phyloP scores from a whole-genome alignment of 2,113 vertebrate species.

The Phocoena sinus region DNA sequence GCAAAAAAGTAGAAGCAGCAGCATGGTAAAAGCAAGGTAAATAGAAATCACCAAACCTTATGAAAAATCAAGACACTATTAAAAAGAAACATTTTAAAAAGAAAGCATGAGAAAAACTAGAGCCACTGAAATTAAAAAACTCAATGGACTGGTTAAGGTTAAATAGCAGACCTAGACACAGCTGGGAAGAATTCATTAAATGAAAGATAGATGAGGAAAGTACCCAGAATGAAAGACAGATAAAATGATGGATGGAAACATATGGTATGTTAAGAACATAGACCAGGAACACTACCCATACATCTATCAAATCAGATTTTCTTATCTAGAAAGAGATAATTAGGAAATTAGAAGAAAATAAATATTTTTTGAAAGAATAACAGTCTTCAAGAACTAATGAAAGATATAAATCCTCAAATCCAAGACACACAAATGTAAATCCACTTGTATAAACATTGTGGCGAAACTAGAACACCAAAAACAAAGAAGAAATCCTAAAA shows the following conservation, averaged over 20 bases:
- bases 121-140: neutral
- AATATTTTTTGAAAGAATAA: neutral
- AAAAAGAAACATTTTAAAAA: neutral
- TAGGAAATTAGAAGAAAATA: neutral
- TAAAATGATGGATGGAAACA: neutral
- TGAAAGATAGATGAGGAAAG: neutral
- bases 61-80: neutral
- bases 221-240: neutral
- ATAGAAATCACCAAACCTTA: neutral
- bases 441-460: neutral
- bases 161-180: neutral
- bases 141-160: neutral
- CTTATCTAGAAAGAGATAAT: neutral
- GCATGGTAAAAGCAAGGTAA: neutral
- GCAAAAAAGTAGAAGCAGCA: neutral
- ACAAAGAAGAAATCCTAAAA: neutral
- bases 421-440: neutral
- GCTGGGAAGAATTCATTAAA: neutral
- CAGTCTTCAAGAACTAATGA: neutral
- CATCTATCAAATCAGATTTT: neutral
- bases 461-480: neutral
- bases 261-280: neutral
- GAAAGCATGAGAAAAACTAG: neutral
- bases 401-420: constrained; percentile 39
- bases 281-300: neutral